phyloP scores from a whole-genome alignment of 2,113 vertebrate species.

The Onychostruthus taczanowskii region DNA sequence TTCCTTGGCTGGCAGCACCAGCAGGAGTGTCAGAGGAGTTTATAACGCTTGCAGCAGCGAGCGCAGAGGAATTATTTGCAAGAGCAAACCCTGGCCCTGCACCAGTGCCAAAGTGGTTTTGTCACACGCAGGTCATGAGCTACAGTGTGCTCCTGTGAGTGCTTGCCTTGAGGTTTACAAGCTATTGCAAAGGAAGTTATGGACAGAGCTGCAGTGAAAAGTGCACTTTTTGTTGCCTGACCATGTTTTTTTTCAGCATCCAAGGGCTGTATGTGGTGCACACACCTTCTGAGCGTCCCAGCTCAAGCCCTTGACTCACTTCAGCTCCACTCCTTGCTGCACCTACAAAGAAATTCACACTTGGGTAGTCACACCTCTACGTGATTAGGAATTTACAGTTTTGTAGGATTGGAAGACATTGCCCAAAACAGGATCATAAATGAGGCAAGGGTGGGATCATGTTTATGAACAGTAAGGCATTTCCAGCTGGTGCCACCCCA shows the following conservation, averaged over 20 bases:
- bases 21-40: neutral
- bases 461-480: neutral
- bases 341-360: rapidly evolving
- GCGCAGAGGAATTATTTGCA: neutral
- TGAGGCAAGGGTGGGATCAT: rapidly evolving
- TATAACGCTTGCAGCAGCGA: neutral
- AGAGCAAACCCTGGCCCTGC: neutral
- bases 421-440: neutral
- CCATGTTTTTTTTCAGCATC: neutral
- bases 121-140: neutral
- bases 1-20: neutral
- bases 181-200: neutral
- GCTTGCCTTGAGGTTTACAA: neutral
- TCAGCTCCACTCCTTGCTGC: neutral
- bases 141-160: neutral
- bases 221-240: neutral
- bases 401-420: neutral
- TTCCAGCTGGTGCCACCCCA: neutral
- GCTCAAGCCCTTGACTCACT: neutral
- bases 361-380: neutral
- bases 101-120: neutral
- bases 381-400: neutral
- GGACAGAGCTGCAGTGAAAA: neutral
- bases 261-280: neutral
- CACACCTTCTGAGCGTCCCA: neutral